A percentile compares a stretch with the other conserved stretches of the same genome.
Evolutionary conservation across 2,888 invertebrate species (phyloP).

Genomic region (Drosophila nr. perissopoda): DNA sequence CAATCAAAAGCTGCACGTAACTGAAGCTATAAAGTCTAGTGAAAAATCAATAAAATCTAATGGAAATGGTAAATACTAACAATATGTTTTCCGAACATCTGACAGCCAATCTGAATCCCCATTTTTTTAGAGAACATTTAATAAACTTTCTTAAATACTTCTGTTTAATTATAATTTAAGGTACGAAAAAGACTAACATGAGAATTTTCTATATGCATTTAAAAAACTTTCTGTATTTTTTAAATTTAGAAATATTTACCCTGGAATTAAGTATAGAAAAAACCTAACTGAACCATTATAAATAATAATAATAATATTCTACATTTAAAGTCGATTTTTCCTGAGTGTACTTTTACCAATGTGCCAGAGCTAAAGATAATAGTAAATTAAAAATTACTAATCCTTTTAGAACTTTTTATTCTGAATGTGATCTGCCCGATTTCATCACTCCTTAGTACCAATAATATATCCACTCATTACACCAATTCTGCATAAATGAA

Average conservation of each 20-base stretch:
- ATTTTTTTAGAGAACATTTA: background rate
- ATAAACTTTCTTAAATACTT: background rate
- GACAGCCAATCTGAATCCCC: background rate
- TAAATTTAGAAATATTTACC: background rate
- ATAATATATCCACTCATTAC: no score
- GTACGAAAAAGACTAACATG: background rate
- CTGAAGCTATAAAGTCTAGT: constrained; percentile 27
- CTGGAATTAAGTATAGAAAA: background rate
- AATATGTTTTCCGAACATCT: background rate
- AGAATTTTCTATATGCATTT: background rate
- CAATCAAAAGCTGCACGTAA: constrained; percentile 28
- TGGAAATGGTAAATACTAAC: constrained; percentile 27
- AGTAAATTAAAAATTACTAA: background rate
- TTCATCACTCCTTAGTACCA: no score
- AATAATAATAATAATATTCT: background rate
- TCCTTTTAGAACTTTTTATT: background rate
- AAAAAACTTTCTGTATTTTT: background rate
- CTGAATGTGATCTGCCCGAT: no score
- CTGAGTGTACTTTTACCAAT: background rate
- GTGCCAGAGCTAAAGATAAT: background rate
- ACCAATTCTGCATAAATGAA: no score
- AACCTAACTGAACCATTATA: background rate
- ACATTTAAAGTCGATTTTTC: background rate
- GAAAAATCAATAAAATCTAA: constrained; percentile 15
- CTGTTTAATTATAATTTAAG: background rate